Evolutionary conservation across 2,113 vertebrate genomes (phyloP).

Genomic region (Mastomys natalensis): DNA sequence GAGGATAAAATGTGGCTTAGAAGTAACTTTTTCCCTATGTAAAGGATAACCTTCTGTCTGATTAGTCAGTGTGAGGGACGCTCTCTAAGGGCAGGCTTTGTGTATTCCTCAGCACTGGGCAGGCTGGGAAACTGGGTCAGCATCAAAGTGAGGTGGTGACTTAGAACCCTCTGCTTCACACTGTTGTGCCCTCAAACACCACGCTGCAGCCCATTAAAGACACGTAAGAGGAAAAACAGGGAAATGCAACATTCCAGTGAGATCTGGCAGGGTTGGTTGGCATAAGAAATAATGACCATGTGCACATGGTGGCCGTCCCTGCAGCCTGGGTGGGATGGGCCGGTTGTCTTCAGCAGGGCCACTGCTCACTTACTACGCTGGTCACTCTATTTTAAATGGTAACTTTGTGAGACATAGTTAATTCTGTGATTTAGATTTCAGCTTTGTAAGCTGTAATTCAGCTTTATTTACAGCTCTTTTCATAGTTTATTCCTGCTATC

Average conservation of each 20-base stretch:
- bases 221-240: conserved; percentile 6
- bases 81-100: neutral
- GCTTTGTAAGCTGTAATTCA: conserved; percentile 41
- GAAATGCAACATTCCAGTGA: neutral
- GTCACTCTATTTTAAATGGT: conserved; percentile 53
- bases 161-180: neutral
- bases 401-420: conserved; percentile 40
- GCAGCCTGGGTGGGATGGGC: neutral
- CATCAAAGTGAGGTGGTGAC: neutral
- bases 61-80: neutral
- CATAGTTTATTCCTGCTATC: neutral
- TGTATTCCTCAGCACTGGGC: neutral
- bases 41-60: neutral
- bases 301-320: conserved; percentile 1
- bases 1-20: conserved; percentile 11
- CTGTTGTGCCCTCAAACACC: neutral
- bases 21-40: neutral
- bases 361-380: neutral
- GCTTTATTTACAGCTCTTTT: conserved; percentile 55
- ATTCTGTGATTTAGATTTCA: conserved; percentile 50
- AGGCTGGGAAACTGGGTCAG: neutral
- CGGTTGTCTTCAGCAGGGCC: neutral
- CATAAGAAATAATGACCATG: conserved; percentile 53
- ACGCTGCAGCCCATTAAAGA: neutral
- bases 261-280: conserved; percentile 43